These are phyloP conservation scores for Achlya flavicornis DNA, from an alignment of 2,888 invertebrate species.

Conservation along the genomic window DNA sequence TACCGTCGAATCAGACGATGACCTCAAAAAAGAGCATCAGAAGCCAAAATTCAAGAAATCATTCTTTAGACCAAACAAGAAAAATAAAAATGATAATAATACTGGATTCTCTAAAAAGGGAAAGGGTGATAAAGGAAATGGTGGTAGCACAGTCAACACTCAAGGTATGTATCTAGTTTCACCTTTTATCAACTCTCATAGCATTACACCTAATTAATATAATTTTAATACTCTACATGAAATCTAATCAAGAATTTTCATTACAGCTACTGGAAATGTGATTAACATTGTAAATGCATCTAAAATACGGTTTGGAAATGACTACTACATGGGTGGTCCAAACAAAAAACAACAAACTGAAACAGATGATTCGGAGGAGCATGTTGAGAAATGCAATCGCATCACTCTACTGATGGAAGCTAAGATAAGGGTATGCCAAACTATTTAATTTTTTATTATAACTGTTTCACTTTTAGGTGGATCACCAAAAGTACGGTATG, in stretches of 20 bases:
- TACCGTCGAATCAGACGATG: constrained; percentile 49
- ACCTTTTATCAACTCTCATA: too few relatives aligned
- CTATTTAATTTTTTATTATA: not conserved
- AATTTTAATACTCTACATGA: constrained; percentile 2
- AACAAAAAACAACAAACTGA: constrained; percentile 41
- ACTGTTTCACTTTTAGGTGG: not conserved
- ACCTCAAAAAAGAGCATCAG: constrained; percentile 47
- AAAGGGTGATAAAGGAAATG: constrained; percentile 37
- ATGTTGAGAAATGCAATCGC: constrained; percentile 61
- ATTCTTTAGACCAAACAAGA: constrained; percentile 45
- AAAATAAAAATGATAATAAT: constrained; percentile 29
- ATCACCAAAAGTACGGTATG: too few relatives aligned
- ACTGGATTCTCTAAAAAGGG: constrained; percentile 22
- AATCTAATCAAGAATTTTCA: constrained; percentile 22
- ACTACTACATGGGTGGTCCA: constrained; percentile 66
- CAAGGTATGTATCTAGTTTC: constrained; percentile 64
- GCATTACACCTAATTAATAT: too few relatives aligned
- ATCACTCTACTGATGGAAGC: constrained; percentile 68
- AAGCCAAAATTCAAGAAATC: constrained; percentile 51
- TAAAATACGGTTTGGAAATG: constrained; percentile 73
- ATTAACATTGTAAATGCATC: constrained; percentile 77
- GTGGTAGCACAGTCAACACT: constrained; percentile 61
- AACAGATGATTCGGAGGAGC: constrained; percentile 38
- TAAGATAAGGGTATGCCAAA: constrained; percentile 57
- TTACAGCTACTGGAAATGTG: constrained; percentile 74